These are phyloP conservation scores for Riptortus pedestris DNA, from an alignment of 1,140 invertebrate genomes.

Conservation along the genomic window DNA sequence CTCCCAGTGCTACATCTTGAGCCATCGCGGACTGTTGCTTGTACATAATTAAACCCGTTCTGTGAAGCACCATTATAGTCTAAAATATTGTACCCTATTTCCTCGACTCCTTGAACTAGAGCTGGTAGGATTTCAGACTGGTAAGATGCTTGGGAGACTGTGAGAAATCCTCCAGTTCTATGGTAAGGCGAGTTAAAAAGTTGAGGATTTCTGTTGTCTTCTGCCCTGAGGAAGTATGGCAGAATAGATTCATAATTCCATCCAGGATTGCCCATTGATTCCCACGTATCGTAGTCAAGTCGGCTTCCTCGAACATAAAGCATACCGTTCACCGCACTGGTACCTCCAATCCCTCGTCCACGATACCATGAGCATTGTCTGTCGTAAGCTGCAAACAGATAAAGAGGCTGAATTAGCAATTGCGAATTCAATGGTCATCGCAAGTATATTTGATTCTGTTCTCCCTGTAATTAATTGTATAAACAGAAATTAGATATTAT, in stretches of 20 bases:
- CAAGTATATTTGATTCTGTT: too few species aligned
- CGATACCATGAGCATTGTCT: too few species aligned
- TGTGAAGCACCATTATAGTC: conserved; percentile 67
- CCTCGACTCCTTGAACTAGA: conserved; percentile 56
- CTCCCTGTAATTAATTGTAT: too few species aligned
- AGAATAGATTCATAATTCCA: conserved; percentile 47
- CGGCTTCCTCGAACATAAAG: conserved; percentile 49
- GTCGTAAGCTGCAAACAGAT: too few species aligned
- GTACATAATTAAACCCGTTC: conserved; percentile 66
- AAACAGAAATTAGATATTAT: too few species aligned
- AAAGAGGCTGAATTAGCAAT: too few species aligned
- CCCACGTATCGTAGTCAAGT: conserved; percentile 48
- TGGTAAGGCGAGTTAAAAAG: conserved; percentile 45
- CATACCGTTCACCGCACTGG: conserved; percentile 50
- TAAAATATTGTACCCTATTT: conserved; percentile 74
- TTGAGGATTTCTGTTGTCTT: conserved; percentile 40
- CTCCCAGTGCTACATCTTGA: conserved; percentile 77
- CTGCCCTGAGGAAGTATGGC: conserved; percentile 50
- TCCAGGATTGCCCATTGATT: conserved; percentile 36
- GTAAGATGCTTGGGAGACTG: conserved; percentile 54
- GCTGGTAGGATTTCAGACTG: conserved; percentile 41
- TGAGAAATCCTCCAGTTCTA: conserved; percentile 59
- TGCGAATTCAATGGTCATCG: too few species aligned
- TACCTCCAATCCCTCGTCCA: conserved; percentile 50
- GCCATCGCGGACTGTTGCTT: conserved; percentile 67